Conservation (phyloP, 1,140 invertebrate species). For the Magallana ariakensis region DNA sequence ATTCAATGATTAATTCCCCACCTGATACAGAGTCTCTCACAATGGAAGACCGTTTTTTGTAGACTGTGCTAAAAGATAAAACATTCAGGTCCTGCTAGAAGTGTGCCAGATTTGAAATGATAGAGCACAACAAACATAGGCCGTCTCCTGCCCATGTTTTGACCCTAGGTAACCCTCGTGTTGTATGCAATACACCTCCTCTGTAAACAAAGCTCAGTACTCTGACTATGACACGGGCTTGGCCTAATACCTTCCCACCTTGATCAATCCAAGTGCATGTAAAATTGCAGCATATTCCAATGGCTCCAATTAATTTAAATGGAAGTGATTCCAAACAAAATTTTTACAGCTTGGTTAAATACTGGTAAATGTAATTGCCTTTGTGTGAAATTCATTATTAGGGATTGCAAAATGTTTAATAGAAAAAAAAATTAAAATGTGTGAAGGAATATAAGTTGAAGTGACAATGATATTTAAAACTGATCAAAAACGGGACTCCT, state of each 20-base stretch:
- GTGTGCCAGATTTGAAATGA: slow-evolving; percentile 28
- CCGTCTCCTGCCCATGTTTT: not conserved
- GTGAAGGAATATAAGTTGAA: too few species aligned
- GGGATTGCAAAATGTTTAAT: too few species aligned
- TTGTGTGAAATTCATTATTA: too few species aligned
- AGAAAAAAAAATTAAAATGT: too few species aligned
- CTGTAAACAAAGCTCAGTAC: not conserved
- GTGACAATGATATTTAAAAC: too few species aligned
- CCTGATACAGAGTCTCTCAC: slow-evolving; percentile 5
- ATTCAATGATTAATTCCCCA: slow-evolving; percentile 28
- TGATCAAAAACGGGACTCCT: too few species aligned
- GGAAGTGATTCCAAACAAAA: too few species aligned
- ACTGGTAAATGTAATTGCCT: too few species aligned
- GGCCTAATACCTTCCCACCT: not conserved
- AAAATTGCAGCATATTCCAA: not conserved
- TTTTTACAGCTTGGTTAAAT: too few species aligned
- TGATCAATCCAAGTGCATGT: not conserved
- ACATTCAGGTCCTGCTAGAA: not conserved
- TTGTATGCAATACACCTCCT: not conserved
- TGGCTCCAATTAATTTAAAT: too few species aligned
- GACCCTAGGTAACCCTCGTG: slow-evolving; percentile 2
- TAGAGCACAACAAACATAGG: not conserved
- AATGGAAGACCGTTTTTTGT: slow-evolving; percentile 9
- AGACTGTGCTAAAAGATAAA: not conserved
- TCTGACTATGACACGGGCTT: not conserved